phyloP scores from a whole-genome alignment of 2,113 vertebrate genomes.

The Saguinus imperator region DNA sequence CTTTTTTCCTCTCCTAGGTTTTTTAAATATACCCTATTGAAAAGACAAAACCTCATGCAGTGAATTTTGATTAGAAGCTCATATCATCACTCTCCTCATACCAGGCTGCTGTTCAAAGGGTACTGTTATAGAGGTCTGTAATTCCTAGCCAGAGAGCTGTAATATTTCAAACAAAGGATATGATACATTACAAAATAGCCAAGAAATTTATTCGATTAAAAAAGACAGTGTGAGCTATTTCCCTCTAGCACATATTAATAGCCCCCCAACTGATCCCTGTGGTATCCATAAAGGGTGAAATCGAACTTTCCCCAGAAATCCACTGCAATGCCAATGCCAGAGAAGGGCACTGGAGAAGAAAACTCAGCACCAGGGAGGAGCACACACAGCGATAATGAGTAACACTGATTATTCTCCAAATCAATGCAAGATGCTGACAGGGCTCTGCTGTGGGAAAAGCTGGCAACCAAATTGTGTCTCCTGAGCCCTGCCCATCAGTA shows the following conservation, averaged over 20 bases:
- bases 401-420: slow-evolving; percentile 71
- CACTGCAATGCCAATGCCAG: background rate
- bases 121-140: background rate
- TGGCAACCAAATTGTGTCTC: slow-evolving; percentile 67
- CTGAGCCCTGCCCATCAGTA: slow-evolving; percentile 57
- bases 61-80: slow-evolving; percentile 70
- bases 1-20: background rate
- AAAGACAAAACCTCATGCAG: slow-evolving; percentile 54
- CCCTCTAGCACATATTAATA: slow-evolving; percentile 55
- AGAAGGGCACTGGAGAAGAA: slow-evolving; percentile 19
- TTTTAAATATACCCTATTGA: slow-evolving; percentile 60
- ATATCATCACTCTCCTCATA: slow-evolving; percentile 23
- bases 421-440: slow-evolving; percentile 70
- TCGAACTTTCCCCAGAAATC: slow-evolving; percentile 47
- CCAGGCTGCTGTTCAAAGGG: slow-evolving; percentile 49
- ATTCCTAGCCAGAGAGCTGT: slow-evolving; percentile 45
- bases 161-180: slow-evolving; percentile 69
- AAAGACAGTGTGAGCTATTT: slow-evolving; percentile 67
- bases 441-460: slow-evolving; percentile 43
- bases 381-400: slow-evolving; percentile 29
- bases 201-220: slow-evolving; percentile 70
- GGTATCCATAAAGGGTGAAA: background rate
- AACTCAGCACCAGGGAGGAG: background rate
- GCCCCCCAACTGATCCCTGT: slow-evolving; percentile 42
- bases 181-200: slow-evolving; percentile 58